phyloP scores from a whole-genome alignment of 2,888 invertebrate species.

The Mythimna impura region DNA sequence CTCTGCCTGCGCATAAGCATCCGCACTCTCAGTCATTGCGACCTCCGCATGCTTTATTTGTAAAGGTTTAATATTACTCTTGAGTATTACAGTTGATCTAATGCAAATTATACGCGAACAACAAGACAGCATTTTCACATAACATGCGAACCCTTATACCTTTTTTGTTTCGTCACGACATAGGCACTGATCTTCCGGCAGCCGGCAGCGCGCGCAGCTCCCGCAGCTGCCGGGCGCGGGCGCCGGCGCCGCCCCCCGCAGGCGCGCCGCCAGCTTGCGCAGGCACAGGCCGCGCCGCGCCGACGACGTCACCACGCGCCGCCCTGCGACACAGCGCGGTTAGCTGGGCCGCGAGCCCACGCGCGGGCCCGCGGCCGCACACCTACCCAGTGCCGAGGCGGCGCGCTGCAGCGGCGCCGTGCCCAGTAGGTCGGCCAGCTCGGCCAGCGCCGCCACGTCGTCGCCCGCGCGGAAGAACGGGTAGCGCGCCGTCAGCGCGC shows the following conservation, averaged over 20 bases:
- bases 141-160: constrained; percentile 40
- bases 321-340: constrained; percentile 78
- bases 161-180: constrained; percentile 71
- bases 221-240: too few relatives aligned
- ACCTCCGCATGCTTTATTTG: neutral
- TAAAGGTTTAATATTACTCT: neutral
- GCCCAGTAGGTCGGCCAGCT: constrained; percentile 95
- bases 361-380: neutral
- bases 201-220: constrained; percentile 40
- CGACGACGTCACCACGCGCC: constrained; percentile 74
- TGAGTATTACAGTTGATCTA: neutral
- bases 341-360: constrained; percentile 71
- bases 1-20: constrained; percentile 65
- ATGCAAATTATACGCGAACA: neutral
- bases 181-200: constrained; percentile 68
- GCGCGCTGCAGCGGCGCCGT: constrained; percentile 92
- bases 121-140: neutral
- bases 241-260: constrained; percentile 63
- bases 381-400: constrained; percentile 92
- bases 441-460: constrained; percentile 93
- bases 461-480: constrained; percentile 96
- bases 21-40: neutral
- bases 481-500: constrained; percentile 94
- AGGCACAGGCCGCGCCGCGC: constrained; percentile 78
- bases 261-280: constrained; percentile 76